Conservation (phyloP, 2,888 invertebrate genomes). For the Seira musarum region DNA sequence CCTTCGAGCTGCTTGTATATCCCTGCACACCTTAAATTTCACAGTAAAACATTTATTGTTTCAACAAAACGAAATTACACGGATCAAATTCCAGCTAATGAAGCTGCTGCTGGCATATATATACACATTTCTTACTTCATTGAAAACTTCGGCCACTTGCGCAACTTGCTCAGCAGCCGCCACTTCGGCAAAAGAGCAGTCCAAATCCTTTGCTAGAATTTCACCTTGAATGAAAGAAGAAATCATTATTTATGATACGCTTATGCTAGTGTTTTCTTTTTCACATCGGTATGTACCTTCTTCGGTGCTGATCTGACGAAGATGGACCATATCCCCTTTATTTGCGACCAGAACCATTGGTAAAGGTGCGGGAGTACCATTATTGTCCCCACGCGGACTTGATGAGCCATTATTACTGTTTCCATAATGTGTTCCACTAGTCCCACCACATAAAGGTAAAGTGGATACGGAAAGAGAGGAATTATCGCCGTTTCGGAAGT, state of each 20-base stretch:
- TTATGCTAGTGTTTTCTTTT: neutral
- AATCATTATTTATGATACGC: neutral
- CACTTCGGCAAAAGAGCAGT: conserved; percentile 90
- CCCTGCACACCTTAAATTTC: conserved; percentile 79
- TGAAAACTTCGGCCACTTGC: conserved; percentile 88
- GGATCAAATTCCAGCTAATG: neutral
- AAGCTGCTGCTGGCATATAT: neutral
- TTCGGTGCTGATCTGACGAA: conserved; percentile 88
- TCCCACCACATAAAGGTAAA: conserved; percentile 28
- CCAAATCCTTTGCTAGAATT: conserved; percentile 89
- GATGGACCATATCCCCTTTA: conserved; percentile 92
- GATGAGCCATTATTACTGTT: conserved; percentile 53
- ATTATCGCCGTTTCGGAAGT: conserved; percentile 73
- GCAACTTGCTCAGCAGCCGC: conserved; percentile 89
- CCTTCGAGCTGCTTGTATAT: conserved; percentile 84
- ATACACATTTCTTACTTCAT: conserved; percentile 82
- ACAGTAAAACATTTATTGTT: neutral
- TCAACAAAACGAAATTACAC: conserved; percentile 11
- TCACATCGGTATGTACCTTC: too few species aligned
- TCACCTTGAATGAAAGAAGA: conserved; percentile 74
- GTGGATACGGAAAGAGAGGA: conserved; percentile 23
- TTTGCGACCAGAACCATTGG: conserved; percentile 91
- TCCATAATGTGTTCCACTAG: conserved; percentile 5
- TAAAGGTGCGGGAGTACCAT: conserved; percentile 54
- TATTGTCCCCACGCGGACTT: conserved; percentile 49